Conservation (phyloP, 2,797 vertebrate species). For the Cetoscarus ocellatus region DNA sequence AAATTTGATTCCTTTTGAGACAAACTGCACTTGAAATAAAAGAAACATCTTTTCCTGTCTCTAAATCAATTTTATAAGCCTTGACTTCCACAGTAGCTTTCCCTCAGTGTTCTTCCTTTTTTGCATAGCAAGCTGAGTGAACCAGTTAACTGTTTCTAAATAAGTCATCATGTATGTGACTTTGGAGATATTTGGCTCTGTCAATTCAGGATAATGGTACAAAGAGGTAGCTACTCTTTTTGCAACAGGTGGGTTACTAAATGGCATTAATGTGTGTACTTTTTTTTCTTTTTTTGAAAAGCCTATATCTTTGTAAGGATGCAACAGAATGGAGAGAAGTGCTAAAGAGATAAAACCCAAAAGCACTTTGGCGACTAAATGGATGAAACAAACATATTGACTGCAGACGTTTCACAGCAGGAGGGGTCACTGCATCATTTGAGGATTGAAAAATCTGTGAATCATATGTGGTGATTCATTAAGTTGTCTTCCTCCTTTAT, state of each 20-base stretch:
- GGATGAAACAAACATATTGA: background rate
- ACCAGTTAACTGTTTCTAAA: too few species aligned
- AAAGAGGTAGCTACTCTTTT: too few species aligned
- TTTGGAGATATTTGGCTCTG: too few species aligned
- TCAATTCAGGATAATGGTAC: too few species aligned
- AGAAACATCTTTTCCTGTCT: background rate
- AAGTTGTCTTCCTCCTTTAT: background rate
- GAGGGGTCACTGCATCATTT: background rate
- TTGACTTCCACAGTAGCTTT: background rate
- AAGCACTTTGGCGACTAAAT: background rate
- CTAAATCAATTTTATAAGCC: background rate
- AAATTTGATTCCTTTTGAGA: conserved; percentile 1
- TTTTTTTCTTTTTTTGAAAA: too few species aligned
- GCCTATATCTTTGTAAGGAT: too few species aligned
- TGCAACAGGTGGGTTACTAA: too few species aligned
- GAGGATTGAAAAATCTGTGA: background rate
- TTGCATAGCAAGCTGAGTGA: too few species aligned
- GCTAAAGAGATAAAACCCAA: too few species aligned
- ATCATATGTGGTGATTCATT: background rate
- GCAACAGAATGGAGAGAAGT: too few species aligned
- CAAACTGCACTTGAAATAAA: background rate
- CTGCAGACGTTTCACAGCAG: background rate
- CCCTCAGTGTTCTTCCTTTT: background rate
- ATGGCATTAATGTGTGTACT: too few species aligned
- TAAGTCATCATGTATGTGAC: too few species aligned